phyloP scores from a whole-genome alignment of 2,888 invertebrate species.

The Pegoplata infirma region DNA sequence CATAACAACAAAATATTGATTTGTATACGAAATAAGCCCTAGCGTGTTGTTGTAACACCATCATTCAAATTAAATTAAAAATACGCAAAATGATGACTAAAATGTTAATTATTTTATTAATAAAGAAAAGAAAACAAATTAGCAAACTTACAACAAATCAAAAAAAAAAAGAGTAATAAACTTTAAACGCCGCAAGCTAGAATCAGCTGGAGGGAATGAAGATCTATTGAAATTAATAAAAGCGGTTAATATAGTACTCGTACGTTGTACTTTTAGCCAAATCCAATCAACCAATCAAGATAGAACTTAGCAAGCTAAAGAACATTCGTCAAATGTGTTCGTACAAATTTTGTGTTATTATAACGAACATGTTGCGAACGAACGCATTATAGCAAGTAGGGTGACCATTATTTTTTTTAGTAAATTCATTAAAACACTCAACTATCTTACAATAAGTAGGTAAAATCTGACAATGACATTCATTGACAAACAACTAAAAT shows the following conservation, averaged over 20 bases:
- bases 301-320: too few relatives aligned
- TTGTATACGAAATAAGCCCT: neutral
- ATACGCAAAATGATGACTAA: neutral
- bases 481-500: too few relatives aligned
- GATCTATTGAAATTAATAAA: neutral
- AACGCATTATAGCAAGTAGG: constrained; percentile 3
- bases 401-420: too few relatives aligned
- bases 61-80: too few relatives aligned
- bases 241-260: too few relatives aligned
- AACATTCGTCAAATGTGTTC: neutral
- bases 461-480: too few relatives aligned
- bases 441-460: too few relatives aligned
- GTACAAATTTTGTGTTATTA: neutral
- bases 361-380: constrained; percentile 22
- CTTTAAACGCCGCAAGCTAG: neutral
- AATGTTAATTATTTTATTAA: neutral
- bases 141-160: neutral
- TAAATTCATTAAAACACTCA: too few relatives aligned
- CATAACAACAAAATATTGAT: constrained; percentile 35
- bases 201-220: neutral
- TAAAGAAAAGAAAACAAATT: neutral
- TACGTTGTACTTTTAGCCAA: neutral
- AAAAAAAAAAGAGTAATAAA: neutral
- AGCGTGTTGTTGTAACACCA: too few relatives aligned
- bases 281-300: neutral